Evolutionary conservation across 2,797 vertebrate species (phyloP), one percentile per base, ranked within the genome.

Genomic region (Typhlichthys subterraneus): DNA sequence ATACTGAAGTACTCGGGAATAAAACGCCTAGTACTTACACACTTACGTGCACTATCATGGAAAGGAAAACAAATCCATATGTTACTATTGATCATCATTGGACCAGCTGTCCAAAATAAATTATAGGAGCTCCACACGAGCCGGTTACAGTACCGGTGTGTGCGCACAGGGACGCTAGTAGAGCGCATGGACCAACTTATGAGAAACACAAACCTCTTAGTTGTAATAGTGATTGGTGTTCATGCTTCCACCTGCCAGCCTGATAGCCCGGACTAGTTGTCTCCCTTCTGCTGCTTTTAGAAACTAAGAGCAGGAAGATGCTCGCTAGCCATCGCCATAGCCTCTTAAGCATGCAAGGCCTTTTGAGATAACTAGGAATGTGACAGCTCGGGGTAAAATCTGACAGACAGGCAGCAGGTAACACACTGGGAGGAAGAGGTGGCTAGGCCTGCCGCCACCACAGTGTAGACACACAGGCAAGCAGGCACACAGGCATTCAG

Each of bases 371-470:
- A 89, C 73, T 15, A 80, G 87, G 91, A 93, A 93, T 93, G 90
- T 92, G 77, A 86, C 90, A 69, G 65, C 75, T 72, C 85, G 69
- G 85, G 78, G 90, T 88, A 89, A 92, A 93, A 93, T 92, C 88
- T 92, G 89, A 91, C 92, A 88, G 72, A 77, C 80, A 80, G 80
- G 82, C 84, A 91, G 89, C 83, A 93, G 91, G 86, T 90, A 87
- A 79, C 85, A 85, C 70, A 75, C 68, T 59, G 67, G 72, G 61
- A 69, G 70, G 80, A 80, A 73, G 56, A 55, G 70, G 64, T 67
- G 69, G 66, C 42, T 8, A 70, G 53, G 67, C 50, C 64, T 45
- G 60, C 4, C 4, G 73, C 48, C 48, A 63, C 61, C 62, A 6
- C 59, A 12, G 64, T 55, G 80, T 68, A 1, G 59, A 58, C 7